Evolutionary conservation across 2,888 invertebrate species (phyloP).

Genomic region (Poecilobothrus nobilitatus): DNA sequence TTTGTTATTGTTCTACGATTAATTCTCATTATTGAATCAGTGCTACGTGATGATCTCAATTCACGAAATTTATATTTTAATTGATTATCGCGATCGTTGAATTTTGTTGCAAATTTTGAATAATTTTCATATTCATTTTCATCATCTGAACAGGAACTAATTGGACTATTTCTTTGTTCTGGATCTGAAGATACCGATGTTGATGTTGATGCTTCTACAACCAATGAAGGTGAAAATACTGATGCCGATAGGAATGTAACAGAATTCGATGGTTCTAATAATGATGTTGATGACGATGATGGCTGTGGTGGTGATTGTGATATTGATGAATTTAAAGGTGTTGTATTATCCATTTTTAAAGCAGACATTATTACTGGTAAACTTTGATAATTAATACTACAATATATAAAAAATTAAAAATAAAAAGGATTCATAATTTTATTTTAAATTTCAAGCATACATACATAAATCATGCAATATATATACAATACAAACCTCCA

Average conservation of each 20-base stretch:
- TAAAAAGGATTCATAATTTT: no score
- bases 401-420: neutral
- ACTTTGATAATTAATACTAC: neutral
- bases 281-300: no score
- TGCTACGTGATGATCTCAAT: neutral
- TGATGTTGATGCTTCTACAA: neutral
- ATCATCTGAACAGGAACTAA: neutral
- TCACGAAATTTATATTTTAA: neutral
- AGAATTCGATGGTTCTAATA: neutral
- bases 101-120: neutral
- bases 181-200: neutral
- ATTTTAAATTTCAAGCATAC: neutral
- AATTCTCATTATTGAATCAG: neutral
- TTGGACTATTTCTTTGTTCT: neutral
- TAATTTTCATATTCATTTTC: neutral
- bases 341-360: neutral
- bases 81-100: neutral
- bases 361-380: neutral
- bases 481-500: neutral
- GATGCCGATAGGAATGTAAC: neutral
- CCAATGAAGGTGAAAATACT: neutral
- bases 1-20: constrained; percentile 8
- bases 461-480: neutral
- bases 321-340: neutral
- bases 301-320: no score